phyloP scores from a whole-genome alignment of 2,888 invertebrate genomes.

The Cantharis rufa region DNA sequence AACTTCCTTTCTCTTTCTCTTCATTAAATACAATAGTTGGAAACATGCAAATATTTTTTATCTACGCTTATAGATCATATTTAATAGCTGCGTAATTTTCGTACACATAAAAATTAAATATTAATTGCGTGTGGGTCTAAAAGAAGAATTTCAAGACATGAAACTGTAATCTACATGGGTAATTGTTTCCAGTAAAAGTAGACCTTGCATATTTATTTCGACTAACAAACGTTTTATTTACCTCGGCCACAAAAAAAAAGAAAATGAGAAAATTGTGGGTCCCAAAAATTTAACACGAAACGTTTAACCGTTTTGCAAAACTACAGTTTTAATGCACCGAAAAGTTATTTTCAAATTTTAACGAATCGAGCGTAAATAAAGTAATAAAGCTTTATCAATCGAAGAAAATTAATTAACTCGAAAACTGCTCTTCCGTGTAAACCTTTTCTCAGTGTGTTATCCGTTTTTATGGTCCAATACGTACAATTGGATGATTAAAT shows the following conservation, averaged over 20 bases:
- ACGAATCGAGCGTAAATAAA: not conserved
- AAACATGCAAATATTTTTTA: not conserved
- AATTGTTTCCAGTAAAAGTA: not conserved
- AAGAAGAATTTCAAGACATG: not conserved
- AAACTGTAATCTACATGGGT: not conserved
- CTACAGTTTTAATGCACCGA: not conserved
- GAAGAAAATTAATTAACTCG: not conserved
- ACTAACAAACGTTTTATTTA: not conserved
- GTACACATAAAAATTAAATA: not conserved
- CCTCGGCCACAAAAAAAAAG: not conserved
- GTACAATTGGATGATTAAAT: not conserved
- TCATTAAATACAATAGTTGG: not conserved
- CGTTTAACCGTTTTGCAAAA: not conserved
- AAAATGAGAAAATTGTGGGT: not conserved
- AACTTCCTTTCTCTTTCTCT: not conserved
- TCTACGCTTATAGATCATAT: not conserved
- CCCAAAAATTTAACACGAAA: not conserved
- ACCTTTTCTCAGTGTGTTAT: not conserved
- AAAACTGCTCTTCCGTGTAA: not conserved
- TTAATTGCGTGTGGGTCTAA: not conserved
- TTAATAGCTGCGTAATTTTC: not conserved
- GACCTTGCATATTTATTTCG: not conserved
- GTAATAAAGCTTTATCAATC: not conserved
- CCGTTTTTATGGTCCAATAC: not conserved
- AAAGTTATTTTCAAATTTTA: not conserved